Evolutionary conservation across 2,888 invertebrate genomes (phyloP), one percentile per base, ranked within the genome.

Genomic region (Chydorus sphaericus): DNA sequence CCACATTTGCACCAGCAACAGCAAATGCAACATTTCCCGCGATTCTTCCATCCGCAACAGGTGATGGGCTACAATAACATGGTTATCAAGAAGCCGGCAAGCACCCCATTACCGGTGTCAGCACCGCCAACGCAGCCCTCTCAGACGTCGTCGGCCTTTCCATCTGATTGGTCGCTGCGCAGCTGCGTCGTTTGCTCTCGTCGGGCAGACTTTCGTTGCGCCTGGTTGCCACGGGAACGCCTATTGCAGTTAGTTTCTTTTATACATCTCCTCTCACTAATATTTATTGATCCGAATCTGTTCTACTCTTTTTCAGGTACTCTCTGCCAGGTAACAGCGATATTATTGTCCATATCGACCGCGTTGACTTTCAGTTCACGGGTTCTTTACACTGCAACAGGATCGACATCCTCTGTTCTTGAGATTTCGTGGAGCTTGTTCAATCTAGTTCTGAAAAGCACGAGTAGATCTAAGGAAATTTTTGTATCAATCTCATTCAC

Each of bases 161-260:
- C 44, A 23, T 28, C 44, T 16, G 44, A 44, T 44, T 44, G 44
- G 44, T 44, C 44, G 14, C 44, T 44, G 26, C 44, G 44, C 18
- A 44, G 44, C n/a, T 44, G 44, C 44, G 44, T 44, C 20, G 44
- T 44, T 20, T 44, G 44, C 20, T 44, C 44, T 14, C 44, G 44
- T 4, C 23, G 44, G 26, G 55, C 55, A 28, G 55, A 39, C 20
- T 55, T 55, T 37, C 37, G 48, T n/a, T 55, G 55, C 16, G 55
- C 55, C 18, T n/a, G 55, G 48, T 20, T 55, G 55, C 37, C 48
- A 49, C 16, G 29, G 33, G 26, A 48, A 33, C 33, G 48, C 55
- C 28, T 55, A 55, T 37, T 55, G 55, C 49, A 55, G 55, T 33
- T 33, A 38, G 48, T 37, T 26, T 11, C 14, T 14, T 33, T 33